Percentiles rank a stretch among this genome's conserved stretches.
These are phyloP conservation scores for Drosophila ogumai DNA, from an alignment of 1,140 invertebrate genomes.

Conservation along the genomic window DNA sequence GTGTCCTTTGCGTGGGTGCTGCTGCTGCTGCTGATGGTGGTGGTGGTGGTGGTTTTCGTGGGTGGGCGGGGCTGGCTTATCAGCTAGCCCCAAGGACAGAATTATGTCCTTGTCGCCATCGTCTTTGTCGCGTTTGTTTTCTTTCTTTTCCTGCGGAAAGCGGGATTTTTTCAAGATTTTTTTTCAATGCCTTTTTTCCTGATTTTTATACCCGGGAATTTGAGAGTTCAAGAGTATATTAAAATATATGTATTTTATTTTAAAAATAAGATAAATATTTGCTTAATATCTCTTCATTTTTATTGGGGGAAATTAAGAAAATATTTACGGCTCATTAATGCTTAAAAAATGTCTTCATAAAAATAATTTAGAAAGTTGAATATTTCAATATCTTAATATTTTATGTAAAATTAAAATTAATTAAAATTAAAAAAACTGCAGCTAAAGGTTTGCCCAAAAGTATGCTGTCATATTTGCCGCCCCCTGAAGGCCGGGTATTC, in stretches of 20 bases:
- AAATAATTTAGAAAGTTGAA: not conserved
- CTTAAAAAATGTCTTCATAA: not conserved
- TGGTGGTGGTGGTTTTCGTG: constrained; percentile 4
- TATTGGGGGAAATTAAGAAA: too few species aligned
- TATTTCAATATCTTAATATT: not conserved
- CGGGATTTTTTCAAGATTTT: constrained; percentile 8
- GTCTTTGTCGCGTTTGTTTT: constrained; percentile 44
- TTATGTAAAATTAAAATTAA: too few species aligned
- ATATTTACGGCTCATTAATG: too few species aligned
- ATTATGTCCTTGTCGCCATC: constrained; percentile 69
- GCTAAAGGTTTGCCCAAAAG: too few species aligned
- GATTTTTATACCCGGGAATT: not conserved
- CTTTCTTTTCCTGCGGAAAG: constrained; percentile 22
- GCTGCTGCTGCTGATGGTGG: not conserved
- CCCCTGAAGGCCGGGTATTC: not conserved
- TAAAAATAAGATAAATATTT: not conserved
- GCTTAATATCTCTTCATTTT: too few species aligned
- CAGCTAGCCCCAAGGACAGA: constrained; percentile 72
- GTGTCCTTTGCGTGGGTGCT: constrained; percentile 35
- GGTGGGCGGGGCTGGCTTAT: constrained; percentile 38
- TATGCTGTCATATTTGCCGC: not conserved
- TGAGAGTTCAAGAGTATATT: not conserved
- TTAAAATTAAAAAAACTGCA: too few species aligned
- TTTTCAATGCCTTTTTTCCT: not conserved
- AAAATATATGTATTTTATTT: not conserved